phyloP scores from a whole-genome alignment of 1,140 invertebrate species.

The Neodiprion lecontei region DNA sequence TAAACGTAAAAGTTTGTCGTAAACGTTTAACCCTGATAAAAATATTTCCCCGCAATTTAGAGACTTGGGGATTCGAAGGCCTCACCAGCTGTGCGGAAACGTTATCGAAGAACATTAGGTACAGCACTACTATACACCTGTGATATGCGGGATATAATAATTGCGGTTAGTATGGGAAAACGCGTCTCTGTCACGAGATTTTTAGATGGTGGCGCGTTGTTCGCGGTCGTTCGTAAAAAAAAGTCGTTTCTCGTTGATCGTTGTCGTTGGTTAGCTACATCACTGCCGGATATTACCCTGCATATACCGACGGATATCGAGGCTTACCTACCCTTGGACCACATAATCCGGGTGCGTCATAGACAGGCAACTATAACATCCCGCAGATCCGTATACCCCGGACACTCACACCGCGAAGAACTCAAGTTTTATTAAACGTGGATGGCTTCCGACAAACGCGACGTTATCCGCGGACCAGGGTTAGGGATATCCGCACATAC shows the following conservation, averaged over 20 bases:
- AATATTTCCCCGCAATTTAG: too few species aligned
- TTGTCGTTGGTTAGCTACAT: not conserved
- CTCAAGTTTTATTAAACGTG: not conserved
- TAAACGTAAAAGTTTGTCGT: too few species aligned
- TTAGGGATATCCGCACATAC: not conserved
- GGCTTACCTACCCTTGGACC: constrained; percentile 6
- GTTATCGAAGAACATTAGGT: too few species aligned
- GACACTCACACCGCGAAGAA: too few species aligned
- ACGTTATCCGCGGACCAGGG: too few species aligned
- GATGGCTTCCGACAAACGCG: not conserved
- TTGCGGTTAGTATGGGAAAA: not conserved
- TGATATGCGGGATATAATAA: not conserved
- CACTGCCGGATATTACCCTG: not conserved
- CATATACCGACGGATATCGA: not conserved
- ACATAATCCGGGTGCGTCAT: not conserved
- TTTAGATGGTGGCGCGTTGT: not conserved
- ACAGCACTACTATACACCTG: not conserved
- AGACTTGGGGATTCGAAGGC: too few species aligned
- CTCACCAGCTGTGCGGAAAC: too few species aligned
- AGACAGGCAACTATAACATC: not conserved
- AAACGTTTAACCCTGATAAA: too few species aligned
- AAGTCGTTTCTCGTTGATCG: not conserved
- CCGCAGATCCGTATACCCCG: too few species aligned
- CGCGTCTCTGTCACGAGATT: not conserved
- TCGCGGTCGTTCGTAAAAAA: constrained; percentile 2